Evolutionary conservation across 2,113 vertebrate species (phyloP), one percentile per base, ranked within the genome.

Genomic region (Pseudorasbora parva): DNA sequence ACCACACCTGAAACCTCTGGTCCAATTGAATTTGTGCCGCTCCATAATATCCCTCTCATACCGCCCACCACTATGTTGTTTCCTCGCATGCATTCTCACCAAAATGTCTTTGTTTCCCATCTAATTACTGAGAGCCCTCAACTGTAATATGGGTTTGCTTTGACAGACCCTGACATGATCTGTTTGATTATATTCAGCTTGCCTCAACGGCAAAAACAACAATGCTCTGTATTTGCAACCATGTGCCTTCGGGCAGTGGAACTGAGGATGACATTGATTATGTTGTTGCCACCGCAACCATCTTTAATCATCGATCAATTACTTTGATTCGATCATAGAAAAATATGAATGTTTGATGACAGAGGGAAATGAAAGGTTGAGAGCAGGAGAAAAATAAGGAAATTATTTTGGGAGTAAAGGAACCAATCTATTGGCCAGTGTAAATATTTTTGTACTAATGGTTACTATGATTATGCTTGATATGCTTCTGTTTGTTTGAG

Each of bases 401-500:
- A 21, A 37, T 37, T 14, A 64, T 17, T 15, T 59, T 10, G 1
- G 21, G 68, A 10, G 21, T 21, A 23, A 71, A 54, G 25, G 49
- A 9, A 60, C 81, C 57, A 81, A 33, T 49, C 10, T 10, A 41
- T 23, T 73, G 56, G 54, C 69, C 62, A 27, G 45, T 33, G 25
- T 76, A 86, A 86, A 85, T 83, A 62, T 51, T 75, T 77, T 12
- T 14, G n/a, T 64, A 64, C 25, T 80, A 59, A 79, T 57, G 33
- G 33, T 41, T 8, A 12, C 66, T 57, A 64, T 41, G 51, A 69
- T 69, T 66, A 74, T 69, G 60, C 76, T 73, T 74, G 49, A 19
- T 21, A 62, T 83, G 43, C 33, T 85, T 25, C 49, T 83, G 82
- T 60, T 60, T 82, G 77, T 73, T 33, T 89, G 37, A 86, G 27